Evolutionary conservation across 2,113 vertebrate genomes (phyloP).

Genomic region (Toxotes chatareus): DNA sequence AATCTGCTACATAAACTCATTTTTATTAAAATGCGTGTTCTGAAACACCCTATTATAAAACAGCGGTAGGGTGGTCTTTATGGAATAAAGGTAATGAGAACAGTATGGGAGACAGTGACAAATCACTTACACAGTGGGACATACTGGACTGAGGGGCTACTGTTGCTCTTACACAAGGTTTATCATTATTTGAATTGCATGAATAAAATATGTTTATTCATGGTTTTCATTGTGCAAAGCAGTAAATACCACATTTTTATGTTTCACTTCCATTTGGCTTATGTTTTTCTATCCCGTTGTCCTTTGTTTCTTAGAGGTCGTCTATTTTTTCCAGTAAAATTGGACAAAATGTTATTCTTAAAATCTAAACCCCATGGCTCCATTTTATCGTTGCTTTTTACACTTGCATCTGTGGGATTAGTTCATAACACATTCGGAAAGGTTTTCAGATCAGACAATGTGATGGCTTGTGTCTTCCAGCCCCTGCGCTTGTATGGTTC

Average conservation of each 20-base stretch:
- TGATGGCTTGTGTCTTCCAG: conserved; percentile 18
- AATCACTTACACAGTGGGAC: neutral
- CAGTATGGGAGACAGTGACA: neutral
- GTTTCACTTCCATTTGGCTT: neutral
- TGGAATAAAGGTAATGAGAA: neutral
- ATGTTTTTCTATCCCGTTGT: neutral
- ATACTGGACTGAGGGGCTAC: neutral
- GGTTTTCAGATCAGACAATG: conserved; percentile 26
- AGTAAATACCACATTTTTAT: neutral
- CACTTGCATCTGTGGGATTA: neutral
- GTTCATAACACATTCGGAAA: conserved; percentile 21
- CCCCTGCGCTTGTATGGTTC: conserved; percentile 24
- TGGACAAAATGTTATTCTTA: neutral
- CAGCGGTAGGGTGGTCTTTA: neutral
- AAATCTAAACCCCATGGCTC: neutral
- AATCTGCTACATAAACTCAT: neutral
- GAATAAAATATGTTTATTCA: neutral
- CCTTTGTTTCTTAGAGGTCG: conserved; percentile 6
- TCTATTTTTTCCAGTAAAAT: neutral
- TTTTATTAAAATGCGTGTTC: neutral
- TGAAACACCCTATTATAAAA: neutral
- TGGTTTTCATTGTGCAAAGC: neutral
- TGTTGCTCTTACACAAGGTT: neutral
- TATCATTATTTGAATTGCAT: neutral
- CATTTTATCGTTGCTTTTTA: conserved; percentile 4